These are phyloP conservation scores for Embiotoca jacksoni DNA, from an alignment of 2,113 vertebrate species.

Conservation along the genomic window DNA sequence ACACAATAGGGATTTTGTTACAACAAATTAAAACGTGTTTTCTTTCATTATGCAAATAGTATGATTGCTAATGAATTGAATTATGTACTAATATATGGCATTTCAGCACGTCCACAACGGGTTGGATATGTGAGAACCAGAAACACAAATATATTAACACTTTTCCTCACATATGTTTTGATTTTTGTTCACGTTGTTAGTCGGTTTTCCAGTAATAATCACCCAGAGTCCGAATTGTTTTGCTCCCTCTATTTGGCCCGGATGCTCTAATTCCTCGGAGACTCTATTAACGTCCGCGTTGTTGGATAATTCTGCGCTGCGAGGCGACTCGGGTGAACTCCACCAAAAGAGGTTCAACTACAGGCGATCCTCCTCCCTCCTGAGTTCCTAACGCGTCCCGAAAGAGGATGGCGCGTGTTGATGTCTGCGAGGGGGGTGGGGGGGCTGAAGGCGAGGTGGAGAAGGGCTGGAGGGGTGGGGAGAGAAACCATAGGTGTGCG, in stretches of 20 bases:
- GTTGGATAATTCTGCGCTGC: slow-evolving; percentile 30
- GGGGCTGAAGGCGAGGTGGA: slow-evolving; percentile 31
- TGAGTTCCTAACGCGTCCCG: slow-evolving; percentile 56
- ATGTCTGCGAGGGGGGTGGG: slow-evolving; percentile 29
- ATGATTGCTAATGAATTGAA: no score
- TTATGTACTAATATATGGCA: not conserved
- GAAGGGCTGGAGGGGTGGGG: slow-evolving; percentile 43
- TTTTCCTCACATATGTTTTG: not conserved
- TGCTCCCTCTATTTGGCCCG: not conserved
- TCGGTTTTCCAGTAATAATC: not conserved
- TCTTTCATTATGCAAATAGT: no score
- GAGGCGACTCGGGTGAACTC: slow-evolving; percentile 37
- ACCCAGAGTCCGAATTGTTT: not conserved
- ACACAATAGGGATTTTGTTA: not conserved
- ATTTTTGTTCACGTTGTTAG: not conserved
- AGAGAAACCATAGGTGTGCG: slow-evolving; percentile 68
- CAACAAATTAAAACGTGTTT: no score
- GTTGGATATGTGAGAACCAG: no score
- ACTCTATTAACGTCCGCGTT: slow-evolving; percentile 6
- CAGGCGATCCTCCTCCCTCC: slow-evolving; percentile 43
- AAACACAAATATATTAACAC: not conserved
- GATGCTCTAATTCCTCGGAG: slow-evolving; percentile 16
- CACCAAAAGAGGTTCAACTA: slow-evolving; percentile 34
- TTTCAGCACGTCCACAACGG: no score
- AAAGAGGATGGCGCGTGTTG: slow-evolving; percentile 41